phyloP scores from a whole-genome alignment of 2,888 invertebrate species.

The Drosophila vallismaia region DNA sequence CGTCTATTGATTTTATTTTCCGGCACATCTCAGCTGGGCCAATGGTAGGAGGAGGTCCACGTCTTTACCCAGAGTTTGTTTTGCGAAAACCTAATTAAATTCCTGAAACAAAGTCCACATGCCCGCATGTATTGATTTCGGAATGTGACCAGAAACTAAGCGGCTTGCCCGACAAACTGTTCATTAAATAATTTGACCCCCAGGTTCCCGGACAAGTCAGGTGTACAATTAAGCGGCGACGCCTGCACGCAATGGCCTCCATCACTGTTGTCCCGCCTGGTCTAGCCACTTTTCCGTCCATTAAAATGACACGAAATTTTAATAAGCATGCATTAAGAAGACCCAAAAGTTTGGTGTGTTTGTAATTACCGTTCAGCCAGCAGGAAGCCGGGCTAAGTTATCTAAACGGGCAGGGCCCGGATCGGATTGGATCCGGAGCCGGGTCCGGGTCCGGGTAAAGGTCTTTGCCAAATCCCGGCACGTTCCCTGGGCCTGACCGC shows the following conservation, averaged over 20 bases:
- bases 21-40: not conserved
- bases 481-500: constrained; percentile 39
- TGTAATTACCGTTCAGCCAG: constrained; percentile 51
- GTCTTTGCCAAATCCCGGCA: constrained; percentile 46
- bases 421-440: constrained; percentile 9
- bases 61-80: not conserved
- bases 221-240: constrained; percentile 50
- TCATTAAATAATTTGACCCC: constrained; percentile 58
- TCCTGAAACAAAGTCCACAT: not conserved
- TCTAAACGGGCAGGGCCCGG: constrained; percentile 50
- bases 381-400: constrained; percentile 49
- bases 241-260: constrained; percentile 58
- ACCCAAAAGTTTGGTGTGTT: constrained; percentile 47
- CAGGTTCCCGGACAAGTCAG: constrained; percentile 10
- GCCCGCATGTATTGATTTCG: constrained; percentile 45
- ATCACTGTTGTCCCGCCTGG: not conserved
- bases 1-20: constrained; percentile 68
- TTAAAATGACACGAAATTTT: constrained; percentile 69
- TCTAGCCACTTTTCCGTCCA: constrained; percentile 53
- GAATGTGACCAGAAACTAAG: constrained; percentile 26
- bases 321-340: constrained; percentile 69
- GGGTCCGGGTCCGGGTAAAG: constrained; percentile 1
- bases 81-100: constrained; percentile 47
- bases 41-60: not conserved
- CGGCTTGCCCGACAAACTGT: constrained; percentile 40